These are phyloP conservation scores for Drosophila pseudoananassae DNA, from an alignment of 1,140 invertebrate species.

Conservation along the genomic window DNA sequence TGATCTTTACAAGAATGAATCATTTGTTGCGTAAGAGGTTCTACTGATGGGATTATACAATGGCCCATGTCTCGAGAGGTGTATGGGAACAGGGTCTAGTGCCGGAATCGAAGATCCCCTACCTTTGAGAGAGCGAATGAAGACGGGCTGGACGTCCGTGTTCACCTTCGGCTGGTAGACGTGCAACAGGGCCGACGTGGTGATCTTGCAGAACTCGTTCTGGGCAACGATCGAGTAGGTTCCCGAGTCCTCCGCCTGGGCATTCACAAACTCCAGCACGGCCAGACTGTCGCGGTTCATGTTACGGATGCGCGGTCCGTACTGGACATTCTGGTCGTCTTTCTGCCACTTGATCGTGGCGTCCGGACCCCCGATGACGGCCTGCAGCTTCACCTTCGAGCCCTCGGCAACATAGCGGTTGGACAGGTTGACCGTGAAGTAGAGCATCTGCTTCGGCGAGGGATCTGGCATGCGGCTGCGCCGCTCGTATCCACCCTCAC, in stretches of 20 bases:
- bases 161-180: slow-evolving; percentile 82
- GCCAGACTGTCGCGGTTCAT: slow-evolving; percentile 84
- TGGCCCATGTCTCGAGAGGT: neutral
- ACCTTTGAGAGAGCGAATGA: slow-evolving; percentile 83
- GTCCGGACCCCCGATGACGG: slow-evolving; percentile 75
- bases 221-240: slow-evolving; percentile 85
- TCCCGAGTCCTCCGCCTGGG: slow-evolving; percentile 79
- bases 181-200: slow-evolving; percentile 84
- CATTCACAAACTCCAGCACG: slow-evolving; percentile 85
- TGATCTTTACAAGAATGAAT: neutral
- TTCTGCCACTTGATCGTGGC: slow-evolving; percentile 79
- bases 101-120: slow-evolving; percentile 27
- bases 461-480: slow-evolving; percentile 77
- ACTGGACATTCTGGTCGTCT: slow-evolving; percentile 74
- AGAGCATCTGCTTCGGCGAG: slow-evolving; percentile 78
- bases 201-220: slow-evolving; percentile 85
- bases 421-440: slow-evolving; percentile 77
- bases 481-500: slow-evolving; percentile 74
- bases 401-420: slow-evolving; percentile 82
- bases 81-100: neutral
- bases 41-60: slow-evolving; percentile 57
- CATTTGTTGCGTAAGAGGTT: slow-evolving; percentile 50
- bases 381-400: slow-evolving; percentile 80
- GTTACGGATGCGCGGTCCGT: slow-evolving; percentile 71
- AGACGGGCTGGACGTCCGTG: slow-evolving; percentile 76